Base-by-base conservation (phyloP, 2,797 vertebrate species). In the Argya squamiceps region DNA sequence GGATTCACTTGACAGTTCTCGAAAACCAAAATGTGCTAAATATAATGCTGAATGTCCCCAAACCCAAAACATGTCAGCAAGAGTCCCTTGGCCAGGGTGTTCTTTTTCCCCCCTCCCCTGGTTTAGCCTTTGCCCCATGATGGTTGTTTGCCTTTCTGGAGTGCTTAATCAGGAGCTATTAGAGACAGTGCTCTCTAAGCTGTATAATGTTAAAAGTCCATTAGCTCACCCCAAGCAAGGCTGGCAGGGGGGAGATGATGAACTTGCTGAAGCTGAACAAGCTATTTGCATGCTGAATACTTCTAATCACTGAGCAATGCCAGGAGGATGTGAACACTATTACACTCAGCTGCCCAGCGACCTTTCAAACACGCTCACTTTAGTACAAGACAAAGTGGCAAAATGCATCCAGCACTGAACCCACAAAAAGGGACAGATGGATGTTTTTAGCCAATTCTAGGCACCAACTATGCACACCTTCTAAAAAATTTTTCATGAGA, bases 151-250 rank as follows among this genome's bases (percentile, higher is more conserved):
- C 67, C 53, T 88, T 95, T 94, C 70, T 89, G 52, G 34, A 92
- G 89, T 70, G 89, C 80, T 76, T 92, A 81, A 89, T 94, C 96
- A 93, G 79, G 58, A 94, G 89, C 89, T 71, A 86, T 93, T 95
- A 91, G 77, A 92, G 56, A 49, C 76, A 88, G 81, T 64, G 32
- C 52, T 93, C 67, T 92, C 63, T 52, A 62, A 81, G 84, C 84
- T 86, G 69, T 55, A 76, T 84, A 86, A 94, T 52, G 80, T 84
- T 90, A 84, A 21, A 94, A 95, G 89, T 92, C 89, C 95, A 95
- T 96, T 95, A 95, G 96, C 83, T 96, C 83, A 88, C 89, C 80
- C 74, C 88, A 91, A 91, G 93, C 74, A 47, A 95, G 92, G 88
- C 86, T 87, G 89, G 95, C 89, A 93, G 89, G 74, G 93, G 89